Base-by-base conservation (phyloP, 2,797 vertebrate genomes). In the Todus mexicanus region DNA sequence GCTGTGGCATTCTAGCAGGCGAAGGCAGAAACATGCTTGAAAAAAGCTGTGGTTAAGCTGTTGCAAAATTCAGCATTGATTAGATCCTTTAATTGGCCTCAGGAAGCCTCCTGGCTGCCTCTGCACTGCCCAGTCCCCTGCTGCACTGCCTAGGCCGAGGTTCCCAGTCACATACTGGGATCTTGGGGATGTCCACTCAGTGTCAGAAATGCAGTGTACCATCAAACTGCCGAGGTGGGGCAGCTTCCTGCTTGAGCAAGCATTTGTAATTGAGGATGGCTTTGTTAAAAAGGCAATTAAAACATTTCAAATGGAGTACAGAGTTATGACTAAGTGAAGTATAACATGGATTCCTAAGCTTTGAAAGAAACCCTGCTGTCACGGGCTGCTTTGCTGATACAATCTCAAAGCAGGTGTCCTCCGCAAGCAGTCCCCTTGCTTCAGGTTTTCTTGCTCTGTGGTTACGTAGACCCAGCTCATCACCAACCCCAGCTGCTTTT, bases 271-370 rank as follows among this genome's bases (percentile, higher is more conserved):
- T 73, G 63, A 84, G 17, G 40, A 66, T 70, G 59, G 68, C 65
- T 68, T 87, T 70, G 56, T 90, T 86, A 48, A 59, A 91, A 89
- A 82, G 60, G 35, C 70, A 89, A 94, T 91, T 84, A 87, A 86
- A 93, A 14, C 88, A 75, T 43, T 93, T 84, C 60, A 33, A 12
- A 57, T 68, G 3, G 64, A 95, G 48, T 40, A 68, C 37, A 25
- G 48, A 89, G 64, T 66, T 78, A 38, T 1, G 38, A 65, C 70
- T n/a, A 25, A 40, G 48, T 76, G 57, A 47, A 78, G 23, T 47
- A 3, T 9, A 75, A 74, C 5, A 7, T 31, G 37, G 59, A 51
- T 48, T 69, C 16, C 15, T 14, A 38, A 47, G 37, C 25, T 76
- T 42, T 78, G 80, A 80, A 73, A 18, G 54, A 78, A 86, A 20